A percentile compares a stretch with the other conserved stretches of the same genome.
phyloP scores from a whole-genome alignment of 2,113 vertebrate species.

The Progne subis region DNA sequence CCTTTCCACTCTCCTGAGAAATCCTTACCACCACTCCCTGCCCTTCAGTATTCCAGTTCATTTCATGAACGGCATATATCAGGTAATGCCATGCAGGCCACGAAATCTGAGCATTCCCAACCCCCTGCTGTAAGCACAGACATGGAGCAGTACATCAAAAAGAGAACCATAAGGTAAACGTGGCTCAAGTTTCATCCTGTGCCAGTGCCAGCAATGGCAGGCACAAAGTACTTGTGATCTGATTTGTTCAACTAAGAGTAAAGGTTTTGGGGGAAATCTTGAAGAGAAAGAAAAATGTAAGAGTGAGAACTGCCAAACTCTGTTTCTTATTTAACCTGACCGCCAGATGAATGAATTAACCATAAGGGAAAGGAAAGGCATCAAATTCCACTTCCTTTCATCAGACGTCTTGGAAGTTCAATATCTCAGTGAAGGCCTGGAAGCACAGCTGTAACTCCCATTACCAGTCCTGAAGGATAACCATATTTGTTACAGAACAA shows the following conservation, averaged over 20 bases:
- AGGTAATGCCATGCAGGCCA: conserved; percentile 76
- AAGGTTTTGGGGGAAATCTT: background rate
- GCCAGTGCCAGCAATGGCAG: background rate
- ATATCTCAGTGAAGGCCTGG: background rate
- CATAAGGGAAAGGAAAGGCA: background rate
- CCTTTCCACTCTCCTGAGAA: conserved; percentile 93
- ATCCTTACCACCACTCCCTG: conserved; percentile 95
- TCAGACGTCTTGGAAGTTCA: background rate
- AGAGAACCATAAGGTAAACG: background rate
- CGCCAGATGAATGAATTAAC: background rate
- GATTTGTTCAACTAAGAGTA: background rate
- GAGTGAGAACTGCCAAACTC: background rate
- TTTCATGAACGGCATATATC: conserved; percentile 96
- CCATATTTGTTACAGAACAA: conserved; percentile 13
- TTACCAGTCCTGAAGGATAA: background rate
- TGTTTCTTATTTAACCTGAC: conserved; percentile 23
- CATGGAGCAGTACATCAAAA: background rate
- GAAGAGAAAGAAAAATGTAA: background rate
- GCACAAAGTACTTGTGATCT: background rate
- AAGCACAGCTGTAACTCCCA: conserved; percentile 20
- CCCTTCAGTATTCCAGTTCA: conserved; percentile 97
- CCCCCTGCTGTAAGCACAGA: background rate
- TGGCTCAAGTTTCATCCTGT: background rate
- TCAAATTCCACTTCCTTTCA: conserved; percentile 25
- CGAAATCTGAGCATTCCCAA: background rate